Evolutionary conservation across 2,113 vertebrate genomes (phyloP).

Genomic region (Lynx canadensis): DNA sequence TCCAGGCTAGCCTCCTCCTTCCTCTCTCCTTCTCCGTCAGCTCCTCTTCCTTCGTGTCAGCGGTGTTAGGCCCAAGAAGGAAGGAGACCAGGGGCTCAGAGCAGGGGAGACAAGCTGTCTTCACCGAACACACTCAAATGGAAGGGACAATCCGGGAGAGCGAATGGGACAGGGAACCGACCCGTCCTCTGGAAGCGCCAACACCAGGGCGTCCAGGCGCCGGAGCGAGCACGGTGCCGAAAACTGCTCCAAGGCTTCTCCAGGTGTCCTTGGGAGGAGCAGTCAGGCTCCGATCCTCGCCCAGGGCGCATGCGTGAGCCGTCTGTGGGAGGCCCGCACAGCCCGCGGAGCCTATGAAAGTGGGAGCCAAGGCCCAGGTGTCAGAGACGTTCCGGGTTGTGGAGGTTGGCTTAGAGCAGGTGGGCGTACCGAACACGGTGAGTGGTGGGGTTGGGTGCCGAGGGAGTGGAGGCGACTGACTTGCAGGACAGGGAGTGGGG

Average conservation of each 20-base stretch:
- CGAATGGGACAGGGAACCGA: accelerated
- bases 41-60: not conserved
- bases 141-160: not conserved
- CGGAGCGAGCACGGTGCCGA: not conserved
- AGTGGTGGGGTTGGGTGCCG: not conserved
- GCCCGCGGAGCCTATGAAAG: not conserved
- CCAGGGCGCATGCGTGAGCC: not conserved
- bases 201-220: not conserved
- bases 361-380: not conserved
- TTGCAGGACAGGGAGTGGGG: not conserved
- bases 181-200: not conserved
- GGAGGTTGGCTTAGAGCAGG: not conserved
- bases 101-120: too few relatives aligned
- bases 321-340: not conserved
- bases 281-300: not conserved
- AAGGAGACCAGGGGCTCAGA: not conserved
- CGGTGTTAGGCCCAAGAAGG: not conserved
- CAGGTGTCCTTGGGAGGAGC: not conserved
- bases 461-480: not conserved
- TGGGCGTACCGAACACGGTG: not conserved
- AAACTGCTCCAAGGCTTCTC: not conserved
- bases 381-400: not conserved
- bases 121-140: not conserved
- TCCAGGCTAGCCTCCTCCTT: not conserved
- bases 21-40: not conserved